Evolutionary conservation across 2,113 vertebrate species (phyloP).

Genomic region (Salvator merianae): DNA sequence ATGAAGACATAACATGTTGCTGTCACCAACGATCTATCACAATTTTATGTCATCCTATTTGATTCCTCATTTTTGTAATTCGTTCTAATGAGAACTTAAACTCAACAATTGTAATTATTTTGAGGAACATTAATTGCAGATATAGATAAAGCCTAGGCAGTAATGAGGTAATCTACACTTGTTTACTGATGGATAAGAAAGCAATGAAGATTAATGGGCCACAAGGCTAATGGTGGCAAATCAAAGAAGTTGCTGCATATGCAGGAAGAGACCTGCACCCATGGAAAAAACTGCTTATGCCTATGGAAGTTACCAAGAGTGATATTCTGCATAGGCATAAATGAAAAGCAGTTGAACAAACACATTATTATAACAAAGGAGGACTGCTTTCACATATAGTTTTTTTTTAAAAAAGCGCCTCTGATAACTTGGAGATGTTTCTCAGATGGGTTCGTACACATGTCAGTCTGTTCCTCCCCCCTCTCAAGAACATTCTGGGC

Average conservation of each 20-base stretch:
- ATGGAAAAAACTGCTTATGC: neutral
- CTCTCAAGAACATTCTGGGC: no score
- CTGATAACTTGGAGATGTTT: no score
- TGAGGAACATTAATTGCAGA: slow-evolving; percentile 17
- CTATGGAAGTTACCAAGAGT: neutral
- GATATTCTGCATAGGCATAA: neutral
- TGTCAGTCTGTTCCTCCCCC: no score
- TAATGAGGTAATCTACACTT: slow-evolving; percentile 48
- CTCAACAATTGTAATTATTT: slow-evolving; percentile 54
- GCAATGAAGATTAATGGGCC: slow-evolving; percentile 22
- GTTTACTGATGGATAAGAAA: slow-evolving; percentile 31
- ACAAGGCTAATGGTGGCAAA: slow-evolving; percentile 10
- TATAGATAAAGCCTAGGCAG: slow-evolving; percentile 26
- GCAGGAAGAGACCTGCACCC: neutral
- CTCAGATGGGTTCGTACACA: no score
- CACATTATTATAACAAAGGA: no score
- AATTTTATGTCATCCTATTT: slow-evolving; percentile 42
- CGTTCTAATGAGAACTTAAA: slow-evolving; percentile 51
- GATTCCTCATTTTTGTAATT: slow-evolving; percentile 50
- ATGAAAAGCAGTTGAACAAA: neutral
- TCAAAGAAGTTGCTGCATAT: slow-evolving; percentile 10
- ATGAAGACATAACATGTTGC: neutral
- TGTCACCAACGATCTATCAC: slow-evolving; percentile 10
- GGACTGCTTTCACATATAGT: no score
- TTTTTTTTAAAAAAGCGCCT: no score